Evolutionary conservation across 2,797 vertebrate genomes (phyloP), one percentile per base, ranked within the genome.

Genomic region (Protosalanx chinensis): DNA sequence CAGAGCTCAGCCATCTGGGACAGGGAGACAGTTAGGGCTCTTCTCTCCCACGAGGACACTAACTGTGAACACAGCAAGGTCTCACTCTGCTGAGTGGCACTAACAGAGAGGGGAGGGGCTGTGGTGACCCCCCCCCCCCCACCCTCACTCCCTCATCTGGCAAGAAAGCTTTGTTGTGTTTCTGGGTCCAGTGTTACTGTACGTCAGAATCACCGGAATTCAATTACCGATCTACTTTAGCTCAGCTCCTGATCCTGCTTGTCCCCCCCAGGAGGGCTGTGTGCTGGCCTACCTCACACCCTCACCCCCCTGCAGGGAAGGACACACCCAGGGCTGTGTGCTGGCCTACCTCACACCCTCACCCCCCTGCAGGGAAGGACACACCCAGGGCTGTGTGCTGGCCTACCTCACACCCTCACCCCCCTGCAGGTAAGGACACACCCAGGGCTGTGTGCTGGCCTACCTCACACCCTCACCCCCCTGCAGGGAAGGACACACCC

Each of bases 81-180:
- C 88, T 89, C 82, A 85, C 88, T 86, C 78, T 73, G 87, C 88
- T 88, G 90, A 92, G 88, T 91, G 88, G 87, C 91, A 87, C 87
- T 85, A 84, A 86, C 81, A 57, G 67, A 64, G 32, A 6, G n/a
- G 29, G 29, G 29, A 74, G 86, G 82, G 41, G 32, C 58, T 68
- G 77, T 79, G 81, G 84, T 83, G 83, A 75, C 82, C 85, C 86
- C 88, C 86, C 90, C 89, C 88, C 86, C 88, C 85, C 85, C 84
- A 82, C 86, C 77, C 87, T 75, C 84, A 78, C 87, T 88, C 84
- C 82, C 87, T 90, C 88, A 90, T 91, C 82, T 82, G 86, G 90
- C 87, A 85, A 84, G 90, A 90, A 91, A 91, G 88, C 89, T 91
- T 92, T 91, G 88, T 91, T 89, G 90, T 92, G 91, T 91, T 87